Base-by-base conservation (phyloP, 2,797 vertebrate species). In the Sparus aurata region DNA sequence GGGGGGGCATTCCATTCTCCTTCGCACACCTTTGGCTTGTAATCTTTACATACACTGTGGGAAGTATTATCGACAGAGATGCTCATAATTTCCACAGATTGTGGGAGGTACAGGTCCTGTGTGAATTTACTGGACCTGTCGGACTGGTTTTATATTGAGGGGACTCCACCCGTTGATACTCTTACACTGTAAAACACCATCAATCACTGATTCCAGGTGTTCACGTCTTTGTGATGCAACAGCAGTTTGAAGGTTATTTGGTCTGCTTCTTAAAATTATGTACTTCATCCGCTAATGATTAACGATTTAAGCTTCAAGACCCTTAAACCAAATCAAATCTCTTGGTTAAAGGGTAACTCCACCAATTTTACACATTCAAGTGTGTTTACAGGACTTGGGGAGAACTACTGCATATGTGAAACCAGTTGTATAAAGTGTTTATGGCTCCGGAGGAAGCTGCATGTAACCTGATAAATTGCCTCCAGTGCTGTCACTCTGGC, bases 1-100 rank as follows among this genome's bases (percentile, higher is more conserved):
- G 0, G 59, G 45, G 75, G 53, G 47, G 57, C 88, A 90, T 93
- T 91, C 84, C 85, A 82, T 89, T 92, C 83, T 76, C 45, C 70
- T 85, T 80, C 66, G 70, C 83, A 74, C 78, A 87, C 69, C 76
- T 89, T 80, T 88, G 84, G 71, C 86, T 87, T 87, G 65, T 86
- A 78, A 89, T 91, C 79, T 69, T 81, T 68, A 78, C 38, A 66
- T 73, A 75, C 67, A 57, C 43, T 64, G 61, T 74, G 63, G 75
- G 62, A 64, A 68, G 77, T 55, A 47, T 74, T 74, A 41, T 66
- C 2, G 3, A 38, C 58, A 12, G 41, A 64, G 45, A 72, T 77
- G 45, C 73, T 75, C 18, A 25, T 71, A 49, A 75, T 86, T 79
- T 75, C 49, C 38, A 65, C 53, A 73, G 46, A 67, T 70, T 74